A percentile compares a stretch with the other conserved stretches of the same genome.
Conservation (phyloP, 2,113 vertebrate species). For the Potamarius usumacintae region DNA sequence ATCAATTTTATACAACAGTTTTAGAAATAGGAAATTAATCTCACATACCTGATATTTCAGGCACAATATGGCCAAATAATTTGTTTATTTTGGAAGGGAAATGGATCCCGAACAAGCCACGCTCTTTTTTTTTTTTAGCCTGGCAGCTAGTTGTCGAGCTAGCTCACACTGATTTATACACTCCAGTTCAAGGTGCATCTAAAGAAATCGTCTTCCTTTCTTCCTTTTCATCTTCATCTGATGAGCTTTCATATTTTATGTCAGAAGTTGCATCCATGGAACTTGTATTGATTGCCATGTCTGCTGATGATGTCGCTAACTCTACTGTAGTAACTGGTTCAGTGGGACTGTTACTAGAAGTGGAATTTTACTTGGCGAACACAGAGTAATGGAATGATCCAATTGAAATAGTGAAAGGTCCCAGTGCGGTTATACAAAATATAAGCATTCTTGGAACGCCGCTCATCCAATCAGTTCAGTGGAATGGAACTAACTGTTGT, state of each 20-base stretch:
- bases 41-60: neutral
- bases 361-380: no score
- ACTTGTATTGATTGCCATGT: neutral
- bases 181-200: neutral
- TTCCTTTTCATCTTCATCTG: neutral
- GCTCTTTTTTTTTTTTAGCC: no score
- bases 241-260: neutral
- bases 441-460: neutral
- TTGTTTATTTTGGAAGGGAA: neutral
- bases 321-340: neutral
- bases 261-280: neutral
- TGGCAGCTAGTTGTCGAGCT: no score
- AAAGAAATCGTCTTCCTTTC: no score
- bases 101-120: neutral
- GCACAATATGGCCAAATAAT: neutral
- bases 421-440: neutral
- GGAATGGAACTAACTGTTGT: neutral
- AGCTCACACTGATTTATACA: no score
- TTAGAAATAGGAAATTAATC: neutral
- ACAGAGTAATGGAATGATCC: neutral
- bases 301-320: neutral
- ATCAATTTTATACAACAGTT: neutral
- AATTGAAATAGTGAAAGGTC: neutral
- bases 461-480: neutral
- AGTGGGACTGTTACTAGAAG: no score